phyloP scores from a whole-genome alignment of 1,140 invertebrate genomes.

The Drosophila arawakana region DNA sequence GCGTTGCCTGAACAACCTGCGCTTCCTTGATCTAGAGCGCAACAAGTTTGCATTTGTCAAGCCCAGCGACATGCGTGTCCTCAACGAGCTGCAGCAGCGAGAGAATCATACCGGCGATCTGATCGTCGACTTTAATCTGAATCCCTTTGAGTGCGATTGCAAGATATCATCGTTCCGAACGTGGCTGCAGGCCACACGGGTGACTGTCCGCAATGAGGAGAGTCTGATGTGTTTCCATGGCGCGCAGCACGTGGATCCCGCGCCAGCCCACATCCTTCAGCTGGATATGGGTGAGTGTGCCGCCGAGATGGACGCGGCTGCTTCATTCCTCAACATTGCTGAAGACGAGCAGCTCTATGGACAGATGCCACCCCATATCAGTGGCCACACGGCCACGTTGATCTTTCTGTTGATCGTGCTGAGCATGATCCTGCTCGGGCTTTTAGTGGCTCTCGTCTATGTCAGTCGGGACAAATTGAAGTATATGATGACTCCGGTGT shows the following conservation, averaged over 20 bases:
- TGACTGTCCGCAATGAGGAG: conserved; percentile 87
- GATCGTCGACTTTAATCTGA: conserved; percentile 88
- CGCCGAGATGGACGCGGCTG: conserved; percentile 67
- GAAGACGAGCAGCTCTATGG: conserved; percentile 57
- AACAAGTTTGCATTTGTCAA: conserved; percentile 88
- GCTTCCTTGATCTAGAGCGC: conserved; percentile 89
- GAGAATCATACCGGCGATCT: conserved; percentile 86
- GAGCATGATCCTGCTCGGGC: conserved; percentile 85
- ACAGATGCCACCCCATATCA: conserved; percentile 64
- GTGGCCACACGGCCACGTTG: conserved; percentile 85
- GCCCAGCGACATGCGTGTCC: conserved; percentile 86
- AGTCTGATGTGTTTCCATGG: conserved; percentile 85
- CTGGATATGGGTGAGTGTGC: conserved; percentile 83
- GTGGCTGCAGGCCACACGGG: conserved; percentile 88
- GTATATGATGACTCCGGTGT: conserved; percentile 87
- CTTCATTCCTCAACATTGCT: conserved; percentile 67
- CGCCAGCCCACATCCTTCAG: conserved; percentile 80
- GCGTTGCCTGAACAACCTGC: conserved; percentile 88
- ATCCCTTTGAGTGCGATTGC: conserved; percentile 89
- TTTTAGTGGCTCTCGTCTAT: conserved; percentile 87
- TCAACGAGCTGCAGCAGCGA: conserved; percentile 86
- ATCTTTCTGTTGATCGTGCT: conserved; percentile 87
- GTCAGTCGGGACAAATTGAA: conserved; percentile 87
- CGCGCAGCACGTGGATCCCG: conserved; percentile 57
- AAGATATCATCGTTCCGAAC: conserved; percentile 87